Conservation (phyloP, 64 coral and sea anemone genomes). For the Hydrozoanthus tunicans region DNA sequence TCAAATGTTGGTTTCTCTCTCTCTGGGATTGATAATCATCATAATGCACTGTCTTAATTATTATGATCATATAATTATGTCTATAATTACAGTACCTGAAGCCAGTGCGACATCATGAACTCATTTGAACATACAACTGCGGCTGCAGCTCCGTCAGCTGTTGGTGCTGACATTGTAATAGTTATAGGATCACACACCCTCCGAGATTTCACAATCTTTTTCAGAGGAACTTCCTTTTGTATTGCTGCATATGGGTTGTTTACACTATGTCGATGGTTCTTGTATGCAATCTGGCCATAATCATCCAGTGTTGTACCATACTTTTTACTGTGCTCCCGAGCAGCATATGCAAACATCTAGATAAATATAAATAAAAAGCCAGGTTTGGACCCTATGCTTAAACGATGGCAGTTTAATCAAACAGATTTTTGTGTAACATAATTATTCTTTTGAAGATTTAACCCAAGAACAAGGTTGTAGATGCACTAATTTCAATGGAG, state of each 20-base stretch:
- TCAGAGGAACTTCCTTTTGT: slow-evolving; percentile 66
- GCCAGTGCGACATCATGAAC: slow-evolving; percentile 74
- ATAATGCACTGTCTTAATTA: too few relatives aligned
- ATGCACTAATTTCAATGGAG: too few relatives aligned
- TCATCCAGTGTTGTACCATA: slow-evolving; percentile 79
- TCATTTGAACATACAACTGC: slow-evolving; percentile 78
- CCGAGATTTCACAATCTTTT: slow-evolving; percentile 51
- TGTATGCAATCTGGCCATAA: slow-evolving; percentile 78
- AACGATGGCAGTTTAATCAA: too few relatives aligned
- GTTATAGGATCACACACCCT: slow-evolving; percentile 78
- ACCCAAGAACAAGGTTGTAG: too few relatives aligned
- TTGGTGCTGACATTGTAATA: slow-evolving; percentile 77
- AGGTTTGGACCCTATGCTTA: neutral
- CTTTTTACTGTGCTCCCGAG: slow-evolving; percentile 74
- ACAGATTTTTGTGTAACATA: too few relatives aligned
- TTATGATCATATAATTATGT: neutral
- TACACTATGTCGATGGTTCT: slow-evolving; percentile 85
- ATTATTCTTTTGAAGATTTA: too few relatives aligned
- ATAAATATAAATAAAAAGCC: slow-evolving; percentile 13
- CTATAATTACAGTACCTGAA: slow-evolving; percentile 49
- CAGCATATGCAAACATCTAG: slow-evolving; percentile 87
- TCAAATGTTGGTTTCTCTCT: neutral
- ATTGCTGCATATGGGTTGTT: slow-evolving; percentile 75
- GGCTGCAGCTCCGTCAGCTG: slow-evolving; percentile 83
- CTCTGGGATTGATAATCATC: neutral